phyloP scores from a whole-genome alignment of 1,140 invertebrate species.

The Charaxes varanes region DNA sequence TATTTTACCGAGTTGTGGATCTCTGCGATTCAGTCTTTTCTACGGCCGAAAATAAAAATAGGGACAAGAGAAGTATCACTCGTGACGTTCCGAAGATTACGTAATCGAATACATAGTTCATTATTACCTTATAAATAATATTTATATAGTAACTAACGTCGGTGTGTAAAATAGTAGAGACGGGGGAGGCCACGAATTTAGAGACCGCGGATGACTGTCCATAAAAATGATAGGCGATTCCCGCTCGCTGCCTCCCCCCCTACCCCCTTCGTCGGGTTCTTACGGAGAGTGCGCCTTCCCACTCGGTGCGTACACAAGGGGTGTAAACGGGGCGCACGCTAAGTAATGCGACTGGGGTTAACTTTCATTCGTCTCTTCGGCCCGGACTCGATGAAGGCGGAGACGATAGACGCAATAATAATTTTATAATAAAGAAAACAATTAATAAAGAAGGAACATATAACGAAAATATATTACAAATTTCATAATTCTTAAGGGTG shows the following conservation, averaged over 20 bases:
- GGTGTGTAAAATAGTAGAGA: conserved; percentile 65
- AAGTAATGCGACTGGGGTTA: conserved; percentile 39
- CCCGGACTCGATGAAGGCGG: conserved; percentile 31
- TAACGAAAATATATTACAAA: conserved; percentile 65
- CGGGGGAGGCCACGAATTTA: conserved; percentile 40
- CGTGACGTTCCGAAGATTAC: conserved; percentile 46
- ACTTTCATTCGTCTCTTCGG: conserved; percentile 15
- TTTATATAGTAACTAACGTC: conserved; percentile 66
- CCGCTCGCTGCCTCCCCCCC: too few relatives aligned
- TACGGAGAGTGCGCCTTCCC: conserved; percentile 40
- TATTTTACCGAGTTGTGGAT: conserved; percentile 60
- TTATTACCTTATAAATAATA: conserved; percentile 53
- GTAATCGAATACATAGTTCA: conserved; percentile 55
- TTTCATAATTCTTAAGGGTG: conserved; percentile 40
- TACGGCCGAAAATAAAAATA: conserved; percentile 61
- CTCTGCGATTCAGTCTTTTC: conserved; percentile 66
- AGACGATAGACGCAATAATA: conserved; percentile 33
- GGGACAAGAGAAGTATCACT: conserved; percentile 41
- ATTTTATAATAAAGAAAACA: conserved; percentile 50
- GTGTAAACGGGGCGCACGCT: conserved; percentile 28
- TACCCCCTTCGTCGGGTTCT: too few relatives aligned
- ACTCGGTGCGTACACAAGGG: conserved; percentile 28
- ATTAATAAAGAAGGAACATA: conserved; percentile 54
- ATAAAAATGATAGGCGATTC: conserved; percentile 22
- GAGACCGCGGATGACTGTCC: conserved; percentile 18